Base-by-base conservation (phyloP, 1,140 invertebrate genomes). In the Contarinia nasturtii region DNA sequence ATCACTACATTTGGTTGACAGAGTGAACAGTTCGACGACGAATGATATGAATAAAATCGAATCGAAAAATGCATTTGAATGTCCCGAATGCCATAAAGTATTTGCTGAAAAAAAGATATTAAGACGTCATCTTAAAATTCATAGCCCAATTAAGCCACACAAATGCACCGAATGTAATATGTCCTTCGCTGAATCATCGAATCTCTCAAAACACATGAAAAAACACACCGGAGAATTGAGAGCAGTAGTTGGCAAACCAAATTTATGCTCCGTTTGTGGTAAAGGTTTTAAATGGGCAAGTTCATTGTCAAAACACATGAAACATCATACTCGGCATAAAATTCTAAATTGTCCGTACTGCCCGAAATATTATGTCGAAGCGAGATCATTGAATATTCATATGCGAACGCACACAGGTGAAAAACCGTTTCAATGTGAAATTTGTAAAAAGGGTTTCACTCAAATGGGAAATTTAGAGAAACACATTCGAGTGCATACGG, bases 361-460 rank as follows among this genome's bases (percentile, higher is more conserved):
- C 51, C 52, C 51, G 10, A 67, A 66, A 50, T 64, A 67, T 47
- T 67, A 67, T 53, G 64, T 66, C n/a, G 65, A 67, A 49, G 57
- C 57, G 51, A 53, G 51, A 27, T 53, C 51, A 2, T 45, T 51
- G 7, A 33, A 44, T 12, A 44, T 52, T 12, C 49, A 50, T 36
- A 33, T 50, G n/a, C 33, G 44, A 11, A 33, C 63, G 3, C 69
- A 72, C 47, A 63, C 63, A 2, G 66, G 63, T 2, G 62, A 65
- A 48, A 70, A 70, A 52, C 66, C 67, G 0, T 71, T 60, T 43
- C 48, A 55, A 11, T 72, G 70, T 55, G 71, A 72, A 38, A 65
- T 77, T 14, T 84, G 81, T 46, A 57, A 59, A 18, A 67, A 67
- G 56, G 58, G 63, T 19, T 67, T 67, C 48, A 64, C 63, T n/a